Percentiles rank a stretch among this genome's conserved stretches.
These are phyloP conservation scores for Volucella inanis DNA, from an alignment of 2,888 invertebrate species.

Conservation along the genomic window DNA sequence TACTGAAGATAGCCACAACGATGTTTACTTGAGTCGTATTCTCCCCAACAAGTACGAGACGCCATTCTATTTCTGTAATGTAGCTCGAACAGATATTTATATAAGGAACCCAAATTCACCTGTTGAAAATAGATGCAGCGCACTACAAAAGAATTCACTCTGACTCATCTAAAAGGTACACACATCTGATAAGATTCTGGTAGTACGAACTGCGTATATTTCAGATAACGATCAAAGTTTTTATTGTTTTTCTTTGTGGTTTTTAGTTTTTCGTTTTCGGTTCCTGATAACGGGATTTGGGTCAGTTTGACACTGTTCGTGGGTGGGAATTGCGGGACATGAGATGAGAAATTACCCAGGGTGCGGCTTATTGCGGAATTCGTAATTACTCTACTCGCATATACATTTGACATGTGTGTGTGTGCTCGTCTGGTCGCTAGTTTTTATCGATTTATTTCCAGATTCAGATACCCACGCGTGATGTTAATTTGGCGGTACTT, in stretches of 20 bases:
- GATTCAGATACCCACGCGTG: not conserved
- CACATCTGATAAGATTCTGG: conserved; percentile 14
- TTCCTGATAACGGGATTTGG: conserved; percentile 53
- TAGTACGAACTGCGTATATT: conserved; percentile 34
- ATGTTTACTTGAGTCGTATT: conserved; percentile 54
- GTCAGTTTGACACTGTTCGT: conserved; percentile 40
- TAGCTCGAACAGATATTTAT: not conserved
- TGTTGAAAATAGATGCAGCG: conserved; percentile 40
- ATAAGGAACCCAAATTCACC: conserved; percentile 37
- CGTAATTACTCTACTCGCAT: conserved; percentile 3
- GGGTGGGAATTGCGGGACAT: conserved; percentile 30
- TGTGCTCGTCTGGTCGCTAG: not conserved
- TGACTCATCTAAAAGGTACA: conserved; percentile 38
- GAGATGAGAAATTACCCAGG: conserved; percentile 42
- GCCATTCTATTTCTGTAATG: conserved; percentile 34
- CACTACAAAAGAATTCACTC: conserved; percentile 2
- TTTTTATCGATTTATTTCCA: conserved; percentile 17
- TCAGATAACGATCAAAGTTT: conserved; percentile 53
- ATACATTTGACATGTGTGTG: conserved; percentile 31
- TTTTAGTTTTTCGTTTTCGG: too few species aligned
- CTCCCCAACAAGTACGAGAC: conserved; percentile 36
- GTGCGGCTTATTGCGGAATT: conserved; percentile 59
- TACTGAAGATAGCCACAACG: conserved; percentile 1
- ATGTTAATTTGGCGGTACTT: not conserved
- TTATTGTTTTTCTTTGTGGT: conserved; percentile 12